Evolutionary conservation across 1,140 invertebrate species (phyloP).

Genomic region (Drosophila auraria): DNA sequence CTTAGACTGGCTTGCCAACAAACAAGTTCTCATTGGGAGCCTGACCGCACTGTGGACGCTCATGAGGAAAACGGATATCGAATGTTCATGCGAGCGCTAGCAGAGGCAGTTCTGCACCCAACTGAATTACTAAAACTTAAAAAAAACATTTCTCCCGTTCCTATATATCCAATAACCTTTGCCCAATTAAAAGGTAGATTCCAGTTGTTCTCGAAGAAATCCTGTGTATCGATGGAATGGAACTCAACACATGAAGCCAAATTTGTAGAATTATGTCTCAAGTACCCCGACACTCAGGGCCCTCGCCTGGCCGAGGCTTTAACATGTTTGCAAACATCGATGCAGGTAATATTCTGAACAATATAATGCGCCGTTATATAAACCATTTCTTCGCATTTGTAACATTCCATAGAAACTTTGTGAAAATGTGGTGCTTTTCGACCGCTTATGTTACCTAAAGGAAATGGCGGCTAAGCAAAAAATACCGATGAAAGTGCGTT

Average conservation of each 20-base stretch:
- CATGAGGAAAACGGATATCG: constrained; percentile 61
- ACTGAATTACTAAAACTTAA: constrained; percentile 37
- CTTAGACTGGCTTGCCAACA: constrained; percentile 88
- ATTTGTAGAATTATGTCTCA: constrained; percentile 39
- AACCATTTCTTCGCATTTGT: not conserved
- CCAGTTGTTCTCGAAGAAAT: constrained; percentile 23
- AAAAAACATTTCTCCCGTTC: not conserved
- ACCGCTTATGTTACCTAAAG: constrained; percentile 88
- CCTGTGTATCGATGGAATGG: constrained; percentile 29
- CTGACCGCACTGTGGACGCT: constrained; percentile 5
- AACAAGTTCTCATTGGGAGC: constrained; percentile 60
- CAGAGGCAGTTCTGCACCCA: constrained; percentile 44
- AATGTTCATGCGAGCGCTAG: constrained; percentile 70
- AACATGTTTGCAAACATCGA: constrained; percentile 71
- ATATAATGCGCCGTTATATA: constrained; percentile 30
- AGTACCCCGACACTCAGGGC: constrained; percentile 45
- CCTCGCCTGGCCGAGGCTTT: constrained; percentile 65
- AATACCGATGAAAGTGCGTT: constrained; percentile 82
- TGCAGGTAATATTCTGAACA: constrained; percentile 65
- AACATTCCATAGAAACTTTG: constrained; percentile 86
- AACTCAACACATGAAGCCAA: constrained; percentile 33
- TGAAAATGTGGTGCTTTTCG: constrained; percentile 89
- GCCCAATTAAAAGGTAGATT: constrained; percentile 26
- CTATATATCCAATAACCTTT: constrained; percentile 14
- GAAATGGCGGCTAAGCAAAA: constrained; percentile 86